Evolutionary conservation across 2,113 vertebrate genomes (phyloP), one percentile per base, ranked within the genome.

Genomic region (Scomber scombrus): DNA sequence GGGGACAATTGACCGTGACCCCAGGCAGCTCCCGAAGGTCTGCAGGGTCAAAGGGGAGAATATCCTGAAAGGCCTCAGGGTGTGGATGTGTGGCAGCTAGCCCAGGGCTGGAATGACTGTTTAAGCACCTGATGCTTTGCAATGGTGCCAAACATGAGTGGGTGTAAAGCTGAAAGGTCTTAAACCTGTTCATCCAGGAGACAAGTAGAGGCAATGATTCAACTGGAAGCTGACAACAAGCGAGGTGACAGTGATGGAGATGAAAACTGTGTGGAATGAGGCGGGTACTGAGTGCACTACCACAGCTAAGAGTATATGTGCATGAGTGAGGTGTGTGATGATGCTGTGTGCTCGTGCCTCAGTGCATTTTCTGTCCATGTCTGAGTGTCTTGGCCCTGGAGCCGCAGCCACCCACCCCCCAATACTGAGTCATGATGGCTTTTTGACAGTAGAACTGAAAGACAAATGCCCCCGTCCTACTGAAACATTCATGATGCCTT

Each of bases 401-500:
- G 81, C 90, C 43, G 1, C 85, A 72, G 71, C 55, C 75, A 6
- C 1, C n/a, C 73, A 50, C 7, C 70, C 69, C 65, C 82, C 75
- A 49, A 29, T 72, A 67, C 75, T 78, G 85, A 90, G 83, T 81
- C 84, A 75, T 92, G 92, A 93, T 90, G 83, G 80, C 79, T 88
- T 91, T 93, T 89, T 90, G 86, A 69, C 86, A 85, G 91, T 71
- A 66, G 81, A 87, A 78, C 83, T 85, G 74, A 69, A 89, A 93
- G 87, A 89, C 86, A 34, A 86, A 58, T 47, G 69, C 80, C 88
- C 63, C 71, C 11, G 72, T 88, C 87, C 63, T 85, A 49, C 86
- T 95, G 82, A 95, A 96, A 95, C 94, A 95, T 94, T 94, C 85
- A 93, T 87, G 92, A 89, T 89, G 78, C 84, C 80, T 93, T 92